Base-by-base conservation (phyloP, 2,797 vertebrate genomes). In the Pantherophis alleghaniensis region DNA sequence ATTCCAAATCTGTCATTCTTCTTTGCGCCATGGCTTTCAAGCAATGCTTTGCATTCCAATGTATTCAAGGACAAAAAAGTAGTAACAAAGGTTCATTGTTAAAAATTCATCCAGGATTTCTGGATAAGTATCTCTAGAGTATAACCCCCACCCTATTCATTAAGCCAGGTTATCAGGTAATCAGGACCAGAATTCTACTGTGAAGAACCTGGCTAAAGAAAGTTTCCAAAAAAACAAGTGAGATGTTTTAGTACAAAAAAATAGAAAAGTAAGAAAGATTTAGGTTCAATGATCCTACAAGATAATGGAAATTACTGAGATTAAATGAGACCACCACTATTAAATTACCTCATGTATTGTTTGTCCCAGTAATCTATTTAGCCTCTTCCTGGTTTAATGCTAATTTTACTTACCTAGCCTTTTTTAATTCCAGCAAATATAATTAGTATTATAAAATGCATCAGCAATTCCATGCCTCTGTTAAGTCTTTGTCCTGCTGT, bases 141-240 rank as follows among this genome's bases (percentile, higher is more conserved):
- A 22, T 57, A 63, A 86, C 51, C 32, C 32, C 32, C 87, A 42
- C 12, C 32, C 55, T 37, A 28, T 88, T 57, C 61, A 88, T 88
- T 74, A 92, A 74, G 53, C 91, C 86, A 69, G 86, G 87, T 88
- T 57, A 88, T 26, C 28, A 63, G 56, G 87, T 69, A 92, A 69
- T 51, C 53, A 88, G 86, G 32, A 87, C 28, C 37, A 55, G 51
- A 57, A 55, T 88, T 37, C 69, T 59, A 13, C 10, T 88, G 28
- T 57, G 26, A 74, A 88, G 32, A 57, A 63, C 11, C 32, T 88
- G 16, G 47, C 26, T 57, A 55, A 28, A 47, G 32, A 56, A 69
- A 37, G n/a, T 42, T 16, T 18, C 12, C 4, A 32, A 53, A 55
- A 53, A 53, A 57, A 24, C 69, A 57, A 83, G 74, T 59, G 69